Conservation (phyloP, 2,113 vertebrate species). For the Colossoma macropomum region DNA sequence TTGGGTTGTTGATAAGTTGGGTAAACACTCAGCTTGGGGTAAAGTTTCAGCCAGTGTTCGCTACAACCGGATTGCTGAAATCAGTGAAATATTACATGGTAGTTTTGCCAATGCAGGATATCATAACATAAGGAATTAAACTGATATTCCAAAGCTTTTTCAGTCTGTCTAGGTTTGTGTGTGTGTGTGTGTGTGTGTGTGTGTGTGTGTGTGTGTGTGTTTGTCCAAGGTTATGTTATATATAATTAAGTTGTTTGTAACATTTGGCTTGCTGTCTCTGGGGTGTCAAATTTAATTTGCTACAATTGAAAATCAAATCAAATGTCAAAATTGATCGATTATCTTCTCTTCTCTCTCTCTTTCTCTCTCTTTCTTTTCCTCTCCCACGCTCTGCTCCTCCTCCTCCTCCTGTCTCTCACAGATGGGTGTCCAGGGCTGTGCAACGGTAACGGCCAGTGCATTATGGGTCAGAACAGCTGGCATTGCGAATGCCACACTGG, state of each 20-base stretch:
- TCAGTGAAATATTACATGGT: neutral
- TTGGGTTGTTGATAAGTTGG: too few species aligned
- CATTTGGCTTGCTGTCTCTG: slow-evolving; percentile 9
- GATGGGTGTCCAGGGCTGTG: slow-evolving; percentile 92
- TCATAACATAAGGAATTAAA: neutral
- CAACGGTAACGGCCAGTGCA: slow-evolving; percentile 89
- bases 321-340: slow-evolving; percentile 7
- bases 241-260: slow-evolving; percentile 11
- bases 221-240: slow-evolving; percentile 10
- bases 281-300: slow-evolving; percentile 21
- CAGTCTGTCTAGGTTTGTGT: neutral
- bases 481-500: slow-evolving; percentile 91
- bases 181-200: too few species aligned
- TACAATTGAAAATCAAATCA: slow-evolving; percentile 37
- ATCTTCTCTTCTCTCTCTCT: neutral
- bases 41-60: too few species aligned
- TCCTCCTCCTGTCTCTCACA: slow-evolving; percentile 60
- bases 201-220: neutral
- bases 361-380: neutral
- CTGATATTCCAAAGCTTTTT: neutral
- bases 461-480: slow-evolving; percentile 91
- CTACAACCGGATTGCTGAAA: neutral
- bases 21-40: too few species aligned
- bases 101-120: neutral
- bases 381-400: neutral